These are phyloP conservation scores for Lepus townsendii DNA, from an alignment of 2,797 vertebrate genomes.

Conservation along the genomic window DNA sequence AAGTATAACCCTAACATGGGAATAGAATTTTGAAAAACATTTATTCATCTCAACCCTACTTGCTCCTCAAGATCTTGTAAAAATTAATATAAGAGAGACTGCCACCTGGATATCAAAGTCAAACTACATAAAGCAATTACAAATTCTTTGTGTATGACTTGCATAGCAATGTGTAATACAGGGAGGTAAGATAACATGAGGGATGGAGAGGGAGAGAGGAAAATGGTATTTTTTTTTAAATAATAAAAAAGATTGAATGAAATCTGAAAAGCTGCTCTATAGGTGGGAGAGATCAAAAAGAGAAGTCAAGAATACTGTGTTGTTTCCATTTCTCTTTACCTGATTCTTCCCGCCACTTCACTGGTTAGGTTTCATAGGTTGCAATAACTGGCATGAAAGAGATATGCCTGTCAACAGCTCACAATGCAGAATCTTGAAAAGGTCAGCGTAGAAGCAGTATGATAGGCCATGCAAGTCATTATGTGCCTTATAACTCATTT, in stretches of 20 bases:
- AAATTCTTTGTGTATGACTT: neutral
- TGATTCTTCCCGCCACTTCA: slow-evolving; percentile 20
- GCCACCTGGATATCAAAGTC: neutral
- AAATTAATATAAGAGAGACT: too few relatives aligned
- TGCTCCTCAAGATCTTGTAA: neutral
- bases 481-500: slow-evolving; percentile 87
- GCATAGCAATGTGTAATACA: neutral
- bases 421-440: slow-evolving; percentile 88
- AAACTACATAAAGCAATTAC: neutral
- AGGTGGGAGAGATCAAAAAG: neutral
- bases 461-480: slow-evolving; percentile 88
- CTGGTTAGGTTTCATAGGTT: slow-evolving; percentile 74
- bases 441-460: slow-evolving; percentile 86
- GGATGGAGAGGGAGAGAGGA: neutral
- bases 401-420: slow-evolving; percentile 85
- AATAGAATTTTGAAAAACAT: slow-evolving; percentile 23
- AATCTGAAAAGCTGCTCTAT: neutral
- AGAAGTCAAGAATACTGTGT: slow-evolving; percentile 26
- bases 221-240: neutral
- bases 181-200: neutral
- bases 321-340: slow-evolving; percentile 48
- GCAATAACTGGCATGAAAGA: slow-evolving; percentile 74
- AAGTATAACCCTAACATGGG: neutral
- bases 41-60: slow-evolving; percentile 2
- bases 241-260: neutral